Conservation (phyloP, 2,113 vertebrate genomes). For the Edolisoma coerulescens region DNA sequence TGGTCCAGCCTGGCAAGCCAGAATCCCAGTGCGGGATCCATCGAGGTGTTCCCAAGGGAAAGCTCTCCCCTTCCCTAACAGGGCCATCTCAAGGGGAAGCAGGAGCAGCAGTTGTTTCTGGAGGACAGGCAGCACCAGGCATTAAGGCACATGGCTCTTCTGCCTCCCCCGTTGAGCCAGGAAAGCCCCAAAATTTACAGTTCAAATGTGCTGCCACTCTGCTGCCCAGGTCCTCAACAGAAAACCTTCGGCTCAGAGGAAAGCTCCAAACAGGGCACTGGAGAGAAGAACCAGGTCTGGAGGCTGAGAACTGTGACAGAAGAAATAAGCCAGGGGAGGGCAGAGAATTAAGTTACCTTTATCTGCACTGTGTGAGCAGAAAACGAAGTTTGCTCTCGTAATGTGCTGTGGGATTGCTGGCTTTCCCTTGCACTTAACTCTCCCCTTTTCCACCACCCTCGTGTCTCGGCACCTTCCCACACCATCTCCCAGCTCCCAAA, state of each 20-base stretch:
- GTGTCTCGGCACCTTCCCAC: not conserved
- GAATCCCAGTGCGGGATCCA: fast-evolving
- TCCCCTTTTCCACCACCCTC: not conserved
- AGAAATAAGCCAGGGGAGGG: not conserved
- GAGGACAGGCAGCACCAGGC: not conserved
- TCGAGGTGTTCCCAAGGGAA: not conserved
- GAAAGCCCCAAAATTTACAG: not conserved
- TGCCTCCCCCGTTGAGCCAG: not conserved
- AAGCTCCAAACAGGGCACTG: fast-evolving
- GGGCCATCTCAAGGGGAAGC: not conserved
- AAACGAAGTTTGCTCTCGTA: not conserved
- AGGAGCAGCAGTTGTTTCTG: not conserved
- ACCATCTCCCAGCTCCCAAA: not conserved
- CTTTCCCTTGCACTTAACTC: not conserved
- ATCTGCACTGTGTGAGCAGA: not conserved
- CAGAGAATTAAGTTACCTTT: not conserved
- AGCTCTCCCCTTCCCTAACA: not conserved
- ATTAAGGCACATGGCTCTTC: not conserved
- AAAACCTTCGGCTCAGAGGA: not conserved
- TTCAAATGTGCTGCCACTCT: not conserved
- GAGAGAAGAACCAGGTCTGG: not conserved
- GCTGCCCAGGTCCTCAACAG: not conserved
- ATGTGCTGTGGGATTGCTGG: not conserved
- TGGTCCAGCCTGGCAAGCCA: not conserved
- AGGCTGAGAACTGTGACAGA: not conserved